Evolutionary conservation across 2,113 vertebrate species (phyloP).

Genomic region (Dromiciops gliroides): DNA sequence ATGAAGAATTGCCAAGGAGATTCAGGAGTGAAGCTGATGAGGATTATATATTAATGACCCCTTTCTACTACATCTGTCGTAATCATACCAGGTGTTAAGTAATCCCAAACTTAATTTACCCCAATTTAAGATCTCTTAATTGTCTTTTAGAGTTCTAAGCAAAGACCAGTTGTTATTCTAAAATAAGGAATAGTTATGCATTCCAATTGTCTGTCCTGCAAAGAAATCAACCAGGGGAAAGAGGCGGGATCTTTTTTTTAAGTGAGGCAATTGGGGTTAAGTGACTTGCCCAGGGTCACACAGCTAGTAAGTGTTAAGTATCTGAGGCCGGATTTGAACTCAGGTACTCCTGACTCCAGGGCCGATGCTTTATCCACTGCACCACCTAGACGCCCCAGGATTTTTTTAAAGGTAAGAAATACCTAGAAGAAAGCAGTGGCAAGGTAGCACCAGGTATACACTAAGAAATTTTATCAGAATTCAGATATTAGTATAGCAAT

Average conservation of each 20-base stretch:
- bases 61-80: not conserved
- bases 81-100: not conserved
- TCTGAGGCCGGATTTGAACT: too few relatives aligned
- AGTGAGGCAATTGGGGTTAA: too few relatives aligned
- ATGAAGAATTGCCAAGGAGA: not conserved
- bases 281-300: too few relatives aligned
- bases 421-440: not conserved
- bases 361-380: too few relatives aligned
- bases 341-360: too few relatives aligned
- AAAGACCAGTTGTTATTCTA: not conserved
- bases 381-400: too few relatives aligned
- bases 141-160: not conserved
- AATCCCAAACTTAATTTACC: not conserved
- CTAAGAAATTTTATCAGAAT: not conserved
- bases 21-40: not conserved
- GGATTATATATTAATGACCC: not conserved
- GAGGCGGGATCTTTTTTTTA: not conserved
- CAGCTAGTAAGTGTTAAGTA: too few relatives aligned
- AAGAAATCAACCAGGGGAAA: not conserved
- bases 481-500: not conserved
- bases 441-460: not conserved
- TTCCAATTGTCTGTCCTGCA: not conserved
- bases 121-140: not conserved
- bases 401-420: not conserved
- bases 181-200: not conserved